Percentiles rank a stretch among this genome's conserved stretches.
Conservation (phyloP, 2,113 vertebrate genomes). For the Hippocampus mohnikei region DNA sequence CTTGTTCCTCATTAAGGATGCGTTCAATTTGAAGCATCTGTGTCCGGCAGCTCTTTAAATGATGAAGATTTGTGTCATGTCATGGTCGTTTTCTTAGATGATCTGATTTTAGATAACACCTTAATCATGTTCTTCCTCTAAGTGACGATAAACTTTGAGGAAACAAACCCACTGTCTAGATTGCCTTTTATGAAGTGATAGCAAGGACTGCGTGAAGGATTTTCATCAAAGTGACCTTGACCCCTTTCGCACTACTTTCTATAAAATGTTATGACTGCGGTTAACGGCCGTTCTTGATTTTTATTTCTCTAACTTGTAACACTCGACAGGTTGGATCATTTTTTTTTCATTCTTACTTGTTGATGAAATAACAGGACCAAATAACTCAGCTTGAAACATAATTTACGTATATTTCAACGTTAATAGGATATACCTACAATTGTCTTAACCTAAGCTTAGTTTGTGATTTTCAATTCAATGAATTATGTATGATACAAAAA, state of each 20-base stretch:
- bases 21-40: constrained; percentile 39
- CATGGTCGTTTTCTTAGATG: constrained; percentile 2
- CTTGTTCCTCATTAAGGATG: constrained; percentile 18
- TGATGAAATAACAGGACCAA: not conserved
- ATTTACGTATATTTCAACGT: too few species aligned
- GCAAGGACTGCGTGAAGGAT: not conserved
- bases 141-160: constrained; percentile 12
- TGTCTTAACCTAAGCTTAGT: not conserved
- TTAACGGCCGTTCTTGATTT: constrained; percentile 4
- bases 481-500: too few species aligned
- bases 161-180: not conserved
- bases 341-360: not conserved
- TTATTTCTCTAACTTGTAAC: not conserved
- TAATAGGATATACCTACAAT: too few species aligned
- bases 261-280: constrained; percentile 32
- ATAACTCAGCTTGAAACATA: not conserved
- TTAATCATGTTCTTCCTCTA: not conserved
- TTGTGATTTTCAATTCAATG: not conserved
- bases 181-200: constrained; percentile 9
- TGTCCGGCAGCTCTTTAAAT: constrained; percentile 14
- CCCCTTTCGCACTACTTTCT: not conserved
- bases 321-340: not conserved
- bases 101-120: constrained; percentile 35
- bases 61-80: constrained; percentile 8
- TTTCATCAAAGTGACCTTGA: constrained; percentile 26